These are phyloP conservation scores for Esperia sulphurella DNA, from an alignment of 2,888 invertebrate genomes.

Conservation along the genomic window DNA sequence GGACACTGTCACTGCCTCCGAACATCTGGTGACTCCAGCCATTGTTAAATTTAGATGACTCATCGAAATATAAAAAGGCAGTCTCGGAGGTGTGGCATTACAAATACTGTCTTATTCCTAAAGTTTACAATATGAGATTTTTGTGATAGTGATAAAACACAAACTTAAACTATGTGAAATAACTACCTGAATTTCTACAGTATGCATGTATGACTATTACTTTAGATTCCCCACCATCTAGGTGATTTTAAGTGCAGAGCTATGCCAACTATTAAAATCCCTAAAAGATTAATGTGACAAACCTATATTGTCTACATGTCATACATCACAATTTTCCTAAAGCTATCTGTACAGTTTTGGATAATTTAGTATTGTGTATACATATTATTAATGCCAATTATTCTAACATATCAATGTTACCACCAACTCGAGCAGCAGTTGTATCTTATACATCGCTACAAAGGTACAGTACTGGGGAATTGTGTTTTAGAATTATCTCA, in stretches of 20 bases:
- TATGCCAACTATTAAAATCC: slow-evolving; percentile 67
- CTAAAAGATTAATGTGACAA: slow-evolving; percentile 75
- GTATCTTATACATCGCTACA: slow-evolving; percentile 71
- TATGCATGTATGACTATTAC: slow-evolving; percentile 64
- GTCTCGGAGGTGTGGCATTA: slow-evolving; percentile 77
- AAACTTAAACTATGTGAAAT: slow-evolving; percentile 74
- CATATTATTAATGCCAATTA: slow-evolving; percentile 49
- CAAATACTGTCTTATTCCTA: slow-evolving; percentile 77
- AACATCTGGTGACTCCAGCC: slow-evolving; percentile 50
- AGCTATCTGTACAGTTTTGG: slow-evolving; percentile 75
- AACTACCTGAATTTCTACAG: slow-evolving; percentile 69
- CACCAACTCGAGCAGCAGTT: slow-evolving; percentile 44
- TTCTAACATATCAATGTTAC: slow-evolving; percentile 40
- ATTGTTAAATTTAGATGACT: slow-evolving; percentile 66
- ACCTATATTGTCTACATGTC: slow-evolving; percentile 79
- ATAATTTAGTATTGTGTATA: slow-evolving; percentile 55
- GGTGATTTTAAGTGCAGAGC: slow-evolving; percentile 66
- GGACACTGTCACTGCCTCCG: slow-evolving; percentile 55
- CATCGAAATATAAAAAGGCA: slow-evolving; percentile 76
- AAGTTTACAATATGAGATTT: slow-evolving; percentile 76
- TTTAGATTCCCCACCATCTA: slow-evolving; percentile 60
- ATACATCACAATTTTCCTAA: slow-evolving; percentile 81
- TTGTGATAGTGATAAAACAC: slow-evolving; percentile 75
- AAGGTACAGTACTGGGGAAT: slow-evolving; percentile 31
- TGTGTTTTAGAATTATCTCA: slow-evolving; percentile 44